Evolutionary conservation across 2,888 invertebrate genomes (phyloP).

Genomic region (Belgica antarctica): DNA sequence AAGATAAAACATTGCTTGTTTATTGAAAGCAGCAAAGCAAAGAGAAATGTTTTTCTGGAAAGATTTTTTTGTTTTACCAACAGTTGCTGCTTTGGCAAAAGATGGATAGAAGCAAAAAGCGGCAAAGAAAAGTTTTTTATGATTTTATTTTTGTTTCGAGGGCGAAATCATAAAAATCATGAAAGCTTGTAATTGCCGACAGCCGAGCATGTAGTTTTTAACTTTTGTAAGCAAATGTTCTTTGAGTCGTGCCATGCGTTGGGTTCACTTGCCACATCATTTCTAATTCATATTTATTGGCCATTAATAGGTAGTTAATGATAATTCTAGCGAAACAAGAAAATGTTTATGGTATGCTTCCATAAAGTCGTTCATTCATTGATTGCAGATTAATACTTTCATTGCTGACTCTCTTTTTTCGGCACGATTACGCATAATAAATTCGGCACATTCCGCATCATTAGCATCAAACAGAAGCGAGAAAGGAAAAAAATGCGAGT

Average conservation of each 20-base stretch:
- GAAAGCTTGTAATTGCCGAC: conserved; percentile 7
- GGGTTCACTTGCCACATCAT: background rate
- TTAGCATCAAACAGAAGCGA: conserved; percentile 5
- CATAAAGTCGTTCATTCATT: background rate
- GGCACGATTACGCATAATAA: background rate
- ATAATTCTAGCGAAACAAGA: background rate
- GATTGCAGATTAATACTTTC: background rate
- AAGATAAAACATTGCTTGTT: conserved; percentile 15
- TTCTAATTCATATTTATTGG: conserved; percentile 14
- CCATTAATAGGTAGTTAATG: background rate
- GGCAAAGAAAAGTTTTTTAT: background rate
- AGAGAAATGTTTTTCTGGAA: conserved; percentile 2
- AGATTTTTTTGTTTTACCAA: background rate
- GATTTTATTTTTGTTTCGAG: background rate
- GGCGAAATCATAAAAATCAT: conserved; percentile 7
- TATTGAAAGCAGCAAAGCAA: conserved; percentile 17
- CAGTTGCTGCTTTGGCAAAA: background rate
- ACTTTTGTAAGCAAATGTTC: background rate
- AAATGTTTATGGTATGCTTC: background rate
- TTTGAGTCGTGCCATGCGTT: background rate
- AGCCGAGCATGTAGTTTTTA: background rate
- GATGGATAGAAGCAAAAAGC: background rate
- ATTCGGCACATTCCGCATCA: background rate
- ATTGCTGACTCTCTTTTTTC: background rate
- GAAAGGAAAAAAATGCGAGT: background rate